These are phyloP conservation scores for Thaumatotibia leucotreta DNA, from an alignment of 1,140 invertebrate species.

Conservation along the genomic window DNA sequence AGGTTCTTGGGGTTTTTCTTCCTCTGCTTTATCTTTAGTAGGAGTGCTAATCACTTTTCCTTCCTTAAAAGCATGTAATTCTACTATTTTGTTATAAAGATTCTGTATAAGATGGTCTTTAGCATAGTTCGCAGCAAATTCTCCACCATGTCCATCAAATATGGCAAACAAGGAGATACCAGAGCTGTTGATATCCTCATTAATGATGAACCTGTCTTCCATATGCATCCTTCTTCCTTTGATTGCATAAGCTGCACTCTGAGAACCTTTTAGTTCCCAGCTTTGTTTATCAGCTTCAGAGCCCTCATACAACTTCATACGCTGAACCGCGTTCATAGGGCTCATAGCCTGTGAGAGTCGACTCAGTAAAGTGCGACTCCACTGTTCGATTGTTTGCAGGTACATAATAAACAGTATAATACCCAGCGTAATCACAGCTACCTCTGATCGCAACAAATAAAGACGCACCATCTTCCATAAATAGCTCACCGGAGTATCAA, in stretches of 20 bases:
- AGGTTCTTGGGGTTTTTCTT: conserved; percentile 64
- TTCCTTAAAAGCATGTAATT: conserved; percentile 82
- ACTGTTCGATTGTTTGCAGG: conserved; percentile 86
- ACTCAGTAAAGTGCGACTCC: conserved; percentile 85
- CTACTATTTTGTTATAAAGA: conserved; percentile 84
- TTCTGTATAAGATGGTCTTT: conserved; percentile 88
- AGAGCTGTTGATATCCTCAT: conserved; percentile 85
- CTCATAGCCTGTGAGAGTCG: conserved; percentile 83
- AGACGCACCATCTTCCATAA: conserved; percentile 84
- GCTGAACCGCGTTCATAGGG: conserved; percentile 74
- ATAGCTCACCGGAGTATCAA: conserved; percentile 82
- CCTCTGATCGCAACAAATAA: conserved; percentile 87
- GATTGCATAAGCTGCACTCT: conserved; percentile 90
- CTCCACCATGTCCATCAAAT: conserved; percentile 96
- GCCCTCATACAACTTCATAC: conserved; percentile 75
- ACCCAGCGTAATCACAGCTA: conserved; percentile 81
- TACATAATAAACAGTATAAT: conserved; percentile 84
- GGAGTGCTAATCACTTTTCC: conserved; percentile 72
- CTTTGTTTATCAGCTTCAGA: conserved; percentile 80
- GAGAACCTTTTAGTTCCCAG: conserved; percentile 86
- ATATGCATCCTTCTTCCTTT: conserved; percentile 92
- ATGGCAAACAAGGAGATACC: conserved; percentile 92
- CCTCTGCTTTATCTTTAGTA: conserved; percentile 56
- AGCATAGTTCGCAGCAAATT: conserved; percentile 95
- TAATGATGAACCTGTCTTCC: conserved; percentile 94